Evolutionary conservation across 2,888 invertebrate genomes (phyloP), one percentile per base, ranked within the genome.

Genomic region (Malachius bipustulatus): DNA sequence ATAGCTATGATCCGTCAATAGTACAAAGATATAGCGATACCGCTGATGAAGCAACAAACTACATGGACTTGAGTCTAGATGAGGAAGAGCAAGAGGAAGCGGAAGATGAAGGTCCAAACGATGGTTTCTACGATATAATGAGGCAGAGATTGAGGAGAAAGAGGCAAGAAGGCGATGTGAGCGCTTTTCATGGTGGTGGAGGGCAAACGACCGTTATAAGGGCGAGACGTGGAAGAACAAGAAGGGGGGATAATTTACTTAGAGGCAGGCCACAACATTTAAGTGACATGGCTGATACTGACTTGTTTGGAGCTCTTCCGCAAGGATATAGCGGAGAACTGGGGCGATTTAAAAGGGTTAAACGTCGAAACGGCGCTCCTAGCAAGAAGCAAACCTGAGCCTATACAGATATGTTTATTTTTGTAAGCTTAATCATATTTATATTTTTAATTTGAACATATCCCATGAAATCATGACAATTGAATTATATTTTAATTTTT

Each of bases 231-330:
- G n/a, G 6, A 8, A 8, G 6, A 8, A 19, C 6, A 8, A 19
- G n/a, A n/a, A 19, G 24, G n/a, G 6, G n/a, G 24, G 24, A 6
- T 6, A 19, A 19, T 19, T n/a, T n/a, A n/a, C 6, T 8, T 8
- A 19, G 24, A n/a, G 24, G n/a, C 24, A 6, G n/a, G n/a, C 24
- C 24, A 19, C 24, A 19, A 19, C 6, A 6, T 19, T 38, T 57
- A 13, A 51, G 46, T 3, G 55, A 56, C 35, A 52, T 62, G 44
- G 52, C 57, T 1, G 60, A 56, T 27, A 49, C 54, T 24, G 63
- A 62, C 43, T 46, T 63, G 13, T 64, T 64, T 44, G 64, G 64
- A 2, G 59, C 57, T 1, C 45, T 63, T 12, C 62, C 63, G 2
- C 58, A 62, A 42, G 52, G 57, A 38, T 63, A 56, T 38, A 56